Evolutionary conservation across 1,140 invertebrate genomes (phyloP).

Genomic region (Drosophila oshimai): DNA sequence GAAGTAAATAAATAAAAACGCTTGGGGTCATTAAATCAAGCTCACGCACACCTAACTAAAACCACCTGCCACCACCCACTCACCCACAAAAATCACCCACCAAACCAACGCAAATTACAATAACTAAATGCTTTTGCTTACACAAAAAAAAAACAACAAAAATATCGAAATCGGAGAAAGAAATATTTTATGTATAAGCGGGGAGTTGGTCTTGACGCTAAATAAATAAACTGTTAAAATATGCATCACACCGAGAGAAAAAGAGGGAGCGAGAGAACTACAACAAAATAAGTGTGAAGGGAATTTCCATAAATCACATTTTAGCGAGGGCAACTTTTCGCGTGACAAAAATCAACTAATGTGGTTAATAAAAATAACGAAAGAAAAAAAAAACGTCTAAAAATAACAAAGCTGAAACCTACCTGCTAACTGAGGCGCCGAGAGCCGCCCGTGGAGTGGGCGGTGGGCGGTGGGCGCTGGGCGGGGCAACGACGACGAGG

Average conservation of each 20-base stretch:
- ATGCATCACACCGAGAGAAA: constrained; percentile 41
- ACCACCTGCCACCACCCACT: background rate
- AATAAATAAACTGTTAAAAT: constrained; percentile 78
- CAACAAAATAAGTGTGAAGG: constrained; percentile 55
- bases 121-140: constrained; percentile 61
- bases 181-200: constrained; percentile 22
- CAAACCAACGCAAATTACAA: constrained; percentile 58
- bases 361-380: constrained; percentile 71
- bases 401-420: constrained; percentile 14
- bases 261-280: background rate
- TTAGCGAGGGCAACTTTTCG: constrained; percentile 60
- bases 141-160: constrained; percentile 14
- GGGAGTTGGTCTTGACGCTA: constrained; percentile 46
- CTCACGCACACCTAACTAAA: constrained; percentile 49
- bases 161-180: background rate
- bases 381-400: constrained; percentile 1
- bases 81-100: background rate
- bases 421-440: constrained; percentile 30
- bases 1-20: constrained; percentile 58
- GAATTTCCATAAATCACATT: constrained; percentile 77
- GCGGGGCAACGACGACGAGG: background rate
- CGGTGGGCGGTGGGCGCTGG: too few species aligned
- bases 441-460: constrained; percentile 18
- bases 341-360: constrained; percentile 81
- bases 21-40: constrained; percentile 62